Conservation (phyloP, 1,140 invertebrate genomes). For the Phocides pigmalion region DNA sequence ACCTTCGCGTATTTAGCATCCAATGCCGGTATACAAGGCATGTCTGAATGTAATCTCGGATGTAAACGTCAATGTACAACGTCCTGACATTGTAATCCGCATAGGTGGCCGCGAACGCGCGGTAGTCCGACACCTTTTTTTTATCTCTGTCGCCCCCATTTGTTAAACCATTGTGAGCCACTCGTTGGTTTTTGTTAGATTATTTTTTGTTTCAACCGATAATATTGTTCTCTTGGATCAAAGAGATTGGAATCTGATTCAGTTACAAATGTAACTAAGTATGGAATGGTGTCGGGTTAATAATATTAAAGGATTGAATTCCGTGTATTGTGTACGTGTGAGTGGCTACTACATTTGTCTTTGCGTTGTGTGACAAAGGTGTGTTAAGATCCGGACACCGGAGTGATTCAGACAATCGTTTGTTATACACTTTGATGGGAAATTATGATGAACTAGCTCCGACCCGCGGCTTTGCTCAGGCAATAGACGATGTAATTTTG, state of each 20-base stretch:
- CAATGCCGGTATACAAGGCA: slow-evolving; percentile 34
- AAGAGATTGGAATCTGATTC: slow-evolving; percentile 60
- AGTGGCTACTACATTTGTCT: slow-evolving; percentile 17
- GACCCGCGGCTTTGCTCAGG: too few relatives aligned
- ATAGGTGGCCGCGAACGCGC: slow-evolving; percentile 48
- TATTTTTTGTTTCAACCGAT: slow-evolving; percentile 60
- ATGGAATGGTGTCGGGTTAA: slow-evolving; percentile 50
- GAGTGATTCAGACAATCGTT: slow-evolving; percentile 1
- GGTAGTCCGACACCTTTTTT: slow-evolving; percentile 47
- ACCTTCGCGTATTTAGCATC: slow-evolving; percentile 32
- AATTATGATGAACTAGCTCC: not conserved
- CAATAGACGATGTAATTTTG: too few relatives aligned
- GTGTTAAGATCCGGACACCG: not conserved
- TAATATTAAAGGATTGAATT: slow-evolving; percentile 41
- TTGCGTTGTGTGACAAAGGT: not conserved
- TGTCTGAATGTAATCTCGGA: slow-evolving; percentile 35
- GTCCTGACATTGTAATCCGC: slow-evolving; percentile 41
- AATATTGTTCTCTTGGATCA: slow-evolving; percentile 68
- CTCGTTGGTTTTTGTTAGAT: slow-evolving; percentile 52
- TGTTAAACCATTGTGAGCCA: slow-evolving; percentile 59
- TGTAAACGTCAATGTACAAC: slow-evolving; percentile 45
- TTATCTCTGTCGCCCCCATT: slow-evolving; percentile 59
- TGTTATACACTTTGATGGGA: not conserved
- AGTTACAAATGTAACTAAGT: slow-evolving; percentile 55
- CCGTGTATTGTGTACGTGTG: slow-evolving; percentile 27